Evolutionary conservation across 2,888 invertebrate genomes (phyloP).

Genomic region (Adelphocoris suturalis): DNA sequence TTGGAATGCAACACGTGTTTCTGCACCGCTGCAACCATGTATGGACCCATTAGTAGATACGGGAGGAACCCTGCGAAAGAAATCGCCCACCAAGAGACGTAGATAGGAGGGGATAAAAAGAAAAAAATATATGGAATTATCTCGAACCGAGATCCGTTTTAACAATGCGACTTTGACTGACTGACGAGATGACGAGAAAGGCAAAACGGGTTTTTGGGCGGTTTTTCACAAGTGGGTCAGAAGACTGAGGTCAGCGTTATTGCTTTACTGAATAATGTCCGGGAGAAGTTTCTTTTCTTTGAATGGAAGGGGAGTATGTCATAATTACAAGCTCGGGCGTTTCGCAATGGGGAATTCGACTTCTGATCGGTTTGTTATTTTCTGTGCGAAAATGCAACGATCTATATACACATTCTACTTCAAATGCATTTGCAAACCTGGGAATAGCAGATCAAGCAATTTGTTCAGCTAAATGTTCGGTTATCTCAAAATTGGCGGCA

Average conservation of each 20-base stretch:
- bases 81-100: background rate
- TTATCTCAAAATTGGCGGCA: too few species aligned
- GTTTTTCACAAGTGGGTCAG: slow-evolving; percentile 38
- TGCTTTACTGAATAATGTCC: slow-evolving; percentile 21
- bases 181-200: slow-evolving; percentile 41
- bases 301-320: background rate
- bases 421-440: too few species aligned
- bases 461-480: too few species aligned
- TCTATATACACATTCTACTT: too few species aligned
- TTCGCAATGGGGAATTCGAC: background rate
- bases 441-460: too few species aligned
- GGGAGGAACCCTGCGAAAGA: background rate
- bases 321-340: background rate
- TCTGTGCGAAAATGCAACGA: too few species aligned
- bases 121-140: slow-evolving; percentile 56
- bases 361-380: too few species aligned
- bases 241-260: slow-evolving; percentile 34
- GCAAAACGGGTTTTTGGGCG: slow-evolving; percentile 60
- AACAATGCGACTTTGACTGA: slow-evolving; percentile 48
- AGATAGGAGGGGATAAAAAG: background rate
- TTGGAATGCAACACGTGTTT: slow-evolving; percentile 61
- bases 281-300: background rate
- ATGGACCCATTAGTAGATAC: slow-evolving; percentile 43
- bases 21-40: slow-evolving; percentile 40
- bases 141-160: background rate